These are phyloP conservation scores for Jacana jacana DNA, from an alignment of 2,113 vertebrate genomes.

Conservation along the genomic window DNA sequence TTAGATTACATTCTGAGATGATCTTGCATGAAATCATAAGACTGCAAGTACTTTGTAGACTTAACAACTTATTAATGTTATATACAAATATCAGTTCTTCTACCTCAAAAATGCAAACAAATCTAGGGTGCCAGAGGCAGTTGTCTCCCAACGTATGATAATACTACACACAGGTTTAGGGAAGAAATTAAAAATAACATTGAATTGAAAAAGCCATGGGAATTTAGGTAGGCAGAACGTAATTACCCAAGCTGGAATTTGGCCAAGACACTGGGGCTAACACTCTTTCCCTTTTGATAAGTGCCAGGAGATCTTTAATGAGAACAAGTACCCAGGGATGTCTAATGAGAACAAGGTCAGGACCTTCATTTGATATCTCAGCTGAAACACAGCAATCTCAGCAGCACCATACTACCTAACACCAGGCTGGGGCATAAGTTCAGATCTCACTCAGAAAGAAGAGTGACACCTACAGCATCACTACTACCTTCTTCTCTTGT, in stretches of 20 bases:
- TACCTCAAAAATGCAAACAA: neutral
- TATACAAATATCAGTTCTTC: neutral
- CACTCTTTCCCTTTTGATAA: slow-evolving; percentile 55
- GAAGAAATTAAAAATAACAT: slow-evolving; percentile 33
- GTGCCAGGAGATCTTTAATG: slow-evolving; percentile 69
- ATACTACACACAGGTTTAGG: neutral
- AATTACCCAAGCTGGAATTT: slow-evolving; percentile 68
- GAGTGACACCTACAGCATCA: slow-evolving; percentile 20
- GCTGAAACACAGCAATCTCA: slow-evolving; percentile 58
- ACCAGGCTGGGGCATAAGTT: slow-evolving; percentile 27
- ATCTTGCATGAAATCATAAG: neutral
- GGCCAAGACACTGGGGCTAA: slow-evolving; percentile 58
- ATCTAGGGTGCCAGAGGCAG: neutral
- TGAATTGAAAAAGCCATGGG: slow-evolving; percentile 33
- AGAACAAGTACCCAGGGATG: slow-evolving; percentile 67
- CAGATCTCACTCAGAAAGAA: slow-evolving; percentile 14
- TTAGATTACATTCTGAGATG: neutral
- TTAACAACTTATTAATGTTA: neutral
- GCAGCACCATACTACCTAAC: slow-evolving; percentile 13
- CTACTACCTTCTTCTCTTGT: neutral
- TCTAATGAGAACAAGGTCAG: slow-evolving; percentile 63
- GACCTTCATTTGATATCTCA: slow-evolving; percentile 60
- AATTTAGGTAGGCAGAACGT: slow-evolving; percentile 58
- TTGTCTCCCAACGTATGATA: neutral
- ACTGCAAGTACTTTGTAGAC: neutral